Evolutionary conservation across 1,140 invertebrate genomes (phyloP).

Genomic region (Lethocerus indicus): DNA sequence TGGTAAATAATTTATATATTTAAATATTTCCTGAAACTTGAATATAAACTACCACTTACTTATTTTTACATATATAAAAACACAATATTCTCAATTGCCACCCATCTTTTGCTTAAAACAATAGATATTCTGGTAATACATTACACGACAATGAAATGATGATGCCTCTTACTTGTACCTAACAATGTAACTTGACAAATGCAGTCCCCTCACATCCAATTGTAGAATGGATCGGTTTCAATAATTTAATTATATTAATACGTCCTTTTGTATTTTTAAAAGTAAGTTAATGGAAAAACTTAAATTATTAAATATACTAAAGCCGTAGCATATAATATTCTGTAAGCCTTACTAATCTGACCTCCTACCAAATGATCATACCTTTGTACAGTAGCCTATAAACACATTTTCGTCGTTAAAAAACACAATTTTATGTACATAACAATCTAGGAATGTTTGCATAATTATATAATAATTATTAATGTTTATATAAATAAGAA

Average conservation of each 20-base stretch:
- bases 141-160: constrained; percentile 2
- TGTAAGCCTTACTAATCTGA: constrained; percentile 12
- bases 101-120: constrained; percentile 9
- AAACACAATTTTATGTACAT: constrained; percentile 19
- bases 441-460: constrained; percentile 20
- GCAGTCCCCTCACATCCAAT: constrained; percentile 8
- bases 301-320: constrained; percentile 18
- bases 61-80: no score
- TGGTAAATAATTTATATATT: no score
- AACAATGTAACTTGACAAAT: constrained; percentile 14
- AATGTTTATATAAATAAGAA: constrained; percentile 17
- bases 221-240: constrained; percentile 13
- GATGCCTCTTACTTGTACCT: constrained; percentile 13
- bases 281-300: no score
- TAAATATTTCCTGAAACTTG: no score
- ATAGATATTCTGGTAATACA: constrained; percentile 1
- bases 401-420: constrained; percentile 17
- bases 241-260: constrained; percentile 13
- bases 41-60: no score
- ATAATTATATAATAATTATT: constrained; percentile 18
- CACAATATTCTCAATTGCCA: no score
- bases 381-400: constrained; percentile 17
- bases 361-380: constrained; percentile 12
- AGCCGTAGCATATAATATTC: constrained; percentile 13
- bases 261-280: constrained; percentile 17